Percentiles rank a stretch among this genome's conserved stretches.
Conservation (phyloP, 2,113 vertebrate genomes). For the Talpa occidentalis region DNA sequence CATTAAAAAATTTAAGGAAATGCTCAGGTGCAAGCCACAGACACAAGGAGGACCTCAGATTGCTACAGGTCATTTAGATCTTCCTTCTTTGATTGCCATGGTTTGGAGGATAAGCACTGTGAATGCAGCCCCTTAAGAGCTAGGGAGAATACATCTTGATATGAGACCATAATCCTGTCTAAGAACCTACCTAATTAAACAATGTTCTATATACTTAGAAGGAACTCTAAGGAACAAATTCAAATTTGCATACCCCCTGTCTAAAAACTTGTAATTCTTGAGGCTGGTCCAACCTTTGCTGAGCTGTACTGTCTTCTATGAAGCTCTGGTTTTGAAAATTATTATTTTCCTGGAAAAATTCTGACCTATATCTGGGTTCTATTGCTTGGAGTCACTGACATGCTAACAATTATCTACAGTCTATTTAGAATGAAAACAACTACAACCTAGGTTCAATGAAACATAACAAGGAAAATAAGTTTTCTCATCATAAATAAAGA, state of each 20-base stretch:
- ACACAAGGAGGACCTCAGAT: not conserved
- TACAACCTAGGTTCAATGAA: not conserved
- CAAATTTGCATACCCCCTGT: not conserved
- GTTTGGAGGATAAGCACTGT: not conserved
- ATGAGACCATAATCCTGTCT: not conserved
- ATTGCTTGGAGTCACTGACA: not conserved
- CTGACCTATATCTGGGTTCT: not conserved
- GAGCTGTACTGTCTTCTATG: not conserved
- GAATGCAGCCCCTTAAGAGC: accelerated
- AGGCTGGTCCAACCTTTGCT: not conserved
- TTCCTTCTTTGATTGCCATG: not conserved
- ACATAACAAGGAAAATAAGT: not conserved
- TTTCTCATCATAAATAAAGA: not conserved
- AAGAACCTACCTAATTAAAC: not conserved
- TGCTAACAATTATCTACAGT: too few relatives aligned
- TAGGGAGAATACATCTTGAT: not conserved
- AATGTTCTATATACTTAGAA: not conserved
- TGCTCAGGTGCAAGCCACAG: not conserved
- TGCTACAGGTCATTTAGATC: not conserved
- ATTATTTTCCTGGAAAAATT: not conserved
- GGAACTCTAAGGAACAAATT: accelerated
- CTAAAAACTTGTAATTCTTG: not conserved
- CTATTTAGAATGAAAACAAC: not conserved
- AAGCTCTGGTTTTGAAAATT: not conserved
- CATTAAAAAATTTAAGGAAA: not conserved